phyloP scores from a whole-genome alignment of 2,888 invertebrate genomes.

The Eugnorisma glareosa region DNA sequence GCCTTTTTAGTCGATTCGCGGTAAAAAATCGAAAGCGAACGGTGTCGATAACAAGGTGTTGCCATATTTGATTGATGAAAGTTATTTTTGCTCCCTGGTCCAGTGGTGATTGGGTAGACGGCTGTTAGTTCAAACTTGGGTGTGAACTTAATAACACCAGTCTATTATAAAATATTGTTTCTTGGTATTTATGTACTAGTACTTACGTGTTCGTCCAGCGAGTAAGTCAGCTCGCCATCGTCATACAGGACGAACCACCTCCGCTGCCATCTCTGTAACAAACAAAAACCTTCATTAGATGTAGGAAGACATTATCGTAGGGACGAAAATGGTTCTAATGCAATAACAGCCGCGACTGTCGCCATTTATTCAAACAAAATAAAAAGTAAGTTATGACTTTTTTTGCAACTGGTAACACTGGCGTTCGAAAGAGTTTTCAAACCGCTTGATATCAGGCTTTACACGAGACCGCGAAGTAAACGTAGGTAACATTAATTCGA shows the following conservation, averaged over 20 bases:
- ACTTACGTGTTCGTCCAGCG: slow-evolving; percentile 99
- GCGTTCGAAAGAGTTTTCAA: slow-evolving; percentile 12
- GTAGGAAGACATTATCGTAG: slow-evolving; percentile 8
- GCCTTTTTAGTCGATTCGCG: slow-evolving; percentile 62
- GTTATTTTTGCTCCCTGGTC: slow-evolving; percentile 44
- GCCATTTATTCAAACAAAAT: neutral
- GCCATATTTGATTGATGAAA: slow-evolving; percentile 57
- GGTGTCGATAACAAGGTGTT: slow-evolving; percentile 65
- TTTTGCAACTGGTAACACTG: slow-evolving; percentile 16
- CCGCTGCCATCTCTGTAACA: slow-evolving; percentile 99
- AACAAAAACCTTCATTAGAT: slow-evolving; percentile 65
- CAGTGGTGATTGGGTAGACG: slow-evolving; percentile 7
- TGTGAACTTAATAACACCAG: slow-evolving; percentile 11
- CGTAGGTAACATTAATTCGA: too few relatives aligned
- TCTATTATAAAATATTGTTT: slow-evolving; percentile 5
- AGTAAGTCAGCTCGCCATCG: slow-evolving; percentile 99
- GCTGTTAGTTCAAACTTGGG: slow-evolving; percentile 31
- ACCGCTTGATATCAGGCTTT: neutral
- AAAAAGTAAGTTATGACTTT: neutral
- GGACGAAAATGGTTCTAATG: slow-evolving; percentile 19
- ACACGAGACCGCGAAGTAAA: neutral
- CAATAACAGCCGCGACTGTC: neutral
- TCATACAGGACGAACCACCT: slow-evolving; percentile 99
- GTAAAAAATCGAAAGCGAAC: slow-evolving; percentile 64
- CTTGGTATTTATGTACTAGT: slow-evolving; percentile 40